phyloP scores from a whole-genome alignment of 2,113 vertebrate species.

The Coryphaenoides rupestris region DNA sequence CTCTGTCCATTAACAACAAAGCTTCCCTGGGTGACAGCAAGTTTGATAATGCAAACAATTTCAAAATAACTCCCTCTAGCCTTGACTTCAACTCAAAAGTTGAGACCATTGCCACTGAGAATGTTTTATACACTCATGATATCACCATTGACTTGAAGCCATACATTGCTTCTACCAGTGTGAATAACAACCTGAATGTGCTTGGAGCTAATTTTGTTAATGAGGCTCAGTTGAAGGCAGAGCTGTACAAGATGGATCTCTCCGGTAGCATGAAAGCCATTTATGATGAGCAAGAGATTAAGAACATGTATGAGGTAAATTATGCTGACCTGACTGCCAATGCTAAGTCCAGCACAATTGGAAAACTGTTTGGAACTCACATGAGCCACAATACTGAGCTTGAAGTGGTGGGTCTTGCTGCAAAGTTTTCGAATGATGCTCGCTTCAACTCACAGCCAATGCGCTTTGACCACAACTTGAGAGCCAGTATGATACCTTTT shows the following conservation, averaged over 20 bases:
- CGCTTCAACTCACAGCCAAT: constrained; percentile 78
- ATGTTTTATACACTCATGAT: constrained; percentile 79
- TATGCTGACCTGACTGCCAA: constrained; percentile 74
- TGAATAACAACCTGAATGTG: constrained; percentile 79
- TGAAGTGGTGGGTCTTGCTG: constrained; percentile 78
- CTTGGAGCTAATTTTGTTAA: constrained; percentile 67
- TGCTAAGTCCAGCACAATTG: constrained; percentile 80
- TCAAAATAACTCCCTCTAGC: constrained; percentile 73
- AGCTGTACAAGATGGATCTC: constrained; percentile 77
- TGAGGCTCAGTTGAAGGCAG: constrained; percentile 74
- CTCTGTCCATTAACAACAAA: constrained; percentile 72
- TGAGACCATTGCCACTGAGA: constrained; percentile 68
- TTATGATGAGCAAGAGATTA: constrained; percentile 77
- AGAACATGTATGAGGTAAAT: constrained; percentile 77
- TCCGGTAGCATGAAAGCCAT: constrained; percentile 78
- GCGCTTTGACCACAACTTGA: constrained; percentile 77
- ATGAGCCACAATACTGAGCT: constrained; percentile 79
- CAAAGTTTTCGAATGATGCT: constrained; percentile 72
- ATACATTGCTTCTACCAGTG: constrained; percentile 67
- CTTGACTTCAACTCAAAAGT: constrained; percentile 79
- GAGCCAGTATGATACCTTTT: constrained; percentile 78
- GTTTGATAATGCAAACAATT: constrained; percentile 73
- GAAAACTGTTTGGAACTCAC: constrained; percentile 74
- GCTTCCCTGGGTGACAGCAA: constrained; percentile 75
- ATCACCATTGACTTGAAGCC: constrained; percentile 77